Percentiles rank a stretch among this genome's conserved stretches.
Evolutionary conservation across 2,888 invertebrate genomes (phyloP).

Genomic region (Syrista parreyssii): DNA sequence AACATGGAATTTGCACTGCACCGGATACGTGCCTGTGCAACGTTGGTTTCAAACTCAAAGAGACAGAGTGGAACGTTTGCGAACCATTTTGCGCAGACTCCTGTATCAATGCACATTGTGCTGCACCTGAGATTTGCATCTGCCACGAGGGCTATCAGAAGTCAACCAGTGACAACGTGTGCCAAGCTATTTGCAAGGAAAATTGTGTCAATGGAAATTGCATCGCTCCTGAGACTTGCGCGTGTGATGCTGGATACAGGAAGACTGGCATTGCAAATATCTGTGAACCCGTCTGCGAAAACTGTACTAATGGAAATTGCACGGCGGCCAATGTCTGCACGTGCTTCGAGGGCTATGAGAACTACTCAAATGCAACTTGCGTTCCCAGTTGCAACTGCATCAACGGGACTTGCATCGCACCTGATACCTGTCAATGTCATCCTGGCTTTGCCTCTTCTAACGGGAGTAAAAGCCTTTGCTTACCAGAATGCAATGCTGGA

Average conservation of each 20-base stretch:
- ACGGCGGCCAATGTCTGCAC: slow-evolving; percentile 49
- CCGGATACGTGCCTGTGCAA: slow-evolving; percentile 71
- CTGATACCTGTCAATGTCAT: slow-evolving; percentile 51
- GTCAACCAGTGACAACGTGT: slow-evolving; percentile 40
- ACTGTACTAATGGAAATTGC: slow-evolving; percentile 61
- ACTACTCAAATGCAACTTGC: slow-evolving; percentile 66
- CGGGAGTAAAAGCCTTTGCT: slow-evolving; percentile 29
- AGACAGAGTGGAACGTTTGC: too few relatives aligned
- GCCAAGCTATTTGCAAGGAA: slow-evolving; percentile 56
- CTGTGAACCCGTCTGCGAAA: slow-evolving; percentile 49
- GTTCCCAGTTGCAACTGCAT: slow-evolving; percentile 72
- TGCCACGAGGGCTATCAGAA: slow-evolving; percentile 53
- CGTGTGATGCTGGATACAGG: slow-evolving; percentile 37
- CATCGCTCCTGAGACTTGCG: slow-evolving; percentile 59
- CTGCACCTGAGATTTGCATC: slow-evolving; percentile 38
- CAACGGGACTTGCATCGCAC: slow-evolving; percentile 61
- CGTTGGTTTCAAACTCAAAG: slow-evolving; percentile 63
- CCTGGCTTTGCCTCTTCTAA: slow-evolving; percentile 28
- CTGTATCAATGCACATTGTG: too few relatives aligned
- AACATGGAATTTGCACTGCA: slow-evolving; percentile 68
- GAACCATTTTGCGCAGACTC: too few relatives aligned
- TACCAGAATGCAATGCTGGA: slow-evolving; percentile 44
- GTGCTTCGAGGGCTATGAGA: slow-evolving; percentile 52
- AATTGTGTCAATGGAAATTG: slow-evolving; percentile 59
- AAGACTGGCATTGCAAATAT: slow-evolving; percentile 25